A percentile compares a stretch with the other conserved stretches of the same genome.
Evolutionary conservation across 2,113 vertebrate genomes (phyloP).

Genomic region (Beaufortia kweichowensis): DNA sequence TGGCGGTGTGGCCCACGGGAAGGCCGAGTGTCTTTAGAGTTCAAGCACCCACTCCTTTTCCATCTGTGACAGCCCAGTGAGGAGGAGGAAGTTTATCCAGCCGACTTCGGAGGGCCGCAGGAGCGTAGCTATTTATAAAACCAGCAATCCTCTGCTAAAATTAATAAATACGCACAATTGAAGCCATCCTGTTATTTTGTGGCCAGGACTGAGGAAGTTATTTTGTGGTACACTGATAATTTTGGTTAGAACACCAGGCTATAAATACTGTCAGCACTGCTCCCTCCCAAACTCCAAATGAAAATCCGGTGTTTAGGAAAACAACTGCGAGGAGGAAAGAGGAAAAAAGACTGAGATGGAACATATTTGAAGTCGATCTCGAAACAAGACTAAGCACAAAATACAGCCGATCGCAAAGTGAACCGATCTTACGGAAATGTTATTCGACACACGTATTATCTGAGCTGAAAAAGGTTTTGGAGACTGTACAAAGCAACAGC

Average conservation of each 20-base stretch:
- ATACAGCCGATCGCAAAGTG: constrained; percentile 29
- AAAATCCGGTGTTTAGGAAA: constrained; percentile 59
- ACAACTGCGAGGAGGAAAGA: constrained; percentile 28
- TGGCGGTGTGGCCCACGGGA: constrained; percentile 3
- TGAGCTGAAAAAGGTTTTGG: constrained; percentile 54
- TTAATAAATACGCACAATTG: constrained; percentile 81
- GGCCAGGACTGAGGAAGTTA: constrained; percentile 78
- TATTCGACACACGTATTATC: too few species aligned
- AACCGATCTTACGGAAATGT: too few species aligned
- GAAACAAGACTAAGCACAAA: constrained; percentile 11
- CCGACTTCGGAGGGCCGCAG: constrained; percentile 60
- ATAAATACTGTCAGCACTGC: constrained; percentile 77
- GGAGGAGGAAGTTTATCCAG: constrained; percentile 71
- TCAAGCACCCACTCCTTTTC: constrained; percentile 23
- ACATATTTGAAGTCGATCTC: constrained; percentile 24
- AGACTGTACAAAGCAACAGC: constrained; percentile 55
- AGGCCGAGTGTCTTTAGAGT: constrained; percentile 9
- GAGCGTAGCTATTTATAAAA: constrained; percentile 74
- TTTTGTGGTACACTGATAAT: constrained; percentile 81
- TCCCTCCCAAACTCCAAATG: constrained; percentile 60
- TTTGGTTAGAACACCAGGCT: constrained; percentile 77
- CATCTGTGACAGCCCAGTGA: constrained; percentile 24
- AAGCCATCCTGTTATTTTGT: constrained; percentile 82
- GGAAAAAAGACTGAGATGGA: constrained; percentile 18
- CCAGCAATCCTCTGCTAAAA: constrained; percentile 67